Base-by-base conservation (phyloP, 2,888 invertebrate genomes). In the Isoperla grammatica region DNA sequence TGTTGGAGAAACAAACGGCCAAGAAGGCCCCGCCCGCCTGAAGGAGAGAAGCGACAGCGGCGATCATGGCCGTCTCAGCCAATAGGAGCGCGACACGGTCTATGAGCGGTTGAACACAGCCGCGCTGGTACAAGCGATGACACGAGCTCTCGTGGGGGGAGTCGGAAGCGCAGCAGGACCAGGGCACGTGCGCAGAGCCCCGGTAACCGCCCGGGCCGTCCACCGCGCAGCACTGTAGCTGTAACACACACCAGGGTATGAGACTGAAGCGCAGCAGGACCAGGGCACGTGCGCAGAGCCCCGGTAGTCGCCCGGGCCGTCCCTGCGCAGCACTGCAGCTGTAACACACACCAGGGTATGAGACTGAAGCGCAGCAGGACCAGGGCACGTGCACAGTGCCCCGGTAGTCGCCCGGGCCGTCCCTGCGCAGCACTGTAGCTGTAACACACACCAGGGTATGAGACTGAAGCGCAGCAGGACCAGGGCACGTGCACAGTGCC, bases 161-260 rank as follows among this genome's bases (percentile, higher is more conserved):
- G 15, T 19, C 53, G 11, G 37, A 17, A 3, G 53, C 2, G 39
- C 53, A 53, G 20, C 53, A 53, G n/a, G 53, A 53, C 53, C 53
- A 53, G 13, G 53, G 53, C 19, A 53, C 39, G 39, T 19, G 15
- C 35, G 19, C 50, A 20, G 6, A 15, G 13, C 35, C 23, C 15
- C 50, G 50, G 37, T 37, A 53, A n/a, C 39, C 53, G 39, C 19
- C 20, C 39, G 53, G 53, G 1, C 53, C 53, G 20, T 37, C 37
- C 20, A 53, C 53, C 2, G 37, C 53, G 39, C 53, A 53, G 19
- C 53, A 53, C 39, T 39, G 37, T 19, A 53, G 17, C 53, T 53
- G 20, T 20, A 19, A n/a, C 46, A 19, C 17, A 17, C 22, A 6
- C 11, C 2, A 46, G 29, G 29, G 29, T 4, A 8, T 6, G 29